Percentiles rank a stretch among this genome's conserved stretches.
Conservation (phyloP, 2,888 invertebrate species). For the Monopis laevigella region DNA sequence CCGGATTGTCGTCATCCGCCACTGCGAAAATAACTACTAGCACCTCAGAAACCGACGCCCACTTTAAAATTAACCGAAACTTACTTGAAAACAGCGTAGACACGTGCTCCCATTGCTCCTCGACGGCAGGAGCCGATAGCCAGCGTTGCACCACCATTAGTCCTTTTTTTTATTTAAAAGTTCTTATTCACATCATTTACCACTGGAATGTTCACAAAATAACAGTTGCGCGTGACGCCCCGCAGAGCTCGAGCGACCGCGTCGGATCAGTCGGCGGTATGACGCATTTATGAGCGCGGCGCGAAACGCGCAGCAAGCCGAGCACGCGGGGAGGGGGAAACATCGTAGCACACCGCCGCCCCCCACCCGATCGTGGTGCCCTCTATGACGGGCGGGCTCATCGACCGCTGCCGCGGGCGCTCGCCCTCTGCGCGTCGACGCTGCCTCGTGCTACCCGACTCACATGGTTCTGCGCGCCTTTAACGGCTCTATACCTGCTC, state of each 20-base stretch:
- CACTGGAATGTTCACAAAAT: conserved; percentile 33
- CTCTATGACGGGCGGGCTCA: conserved; percentile 55
- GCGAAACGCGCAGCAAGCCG: conserved; percentile 37
- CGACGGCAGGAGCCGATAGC: neutral
- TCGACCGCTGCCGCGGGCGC: conserved; percentile 51
- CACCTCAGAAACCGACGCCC: conserved; percentile 28
- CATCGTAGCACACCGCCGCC: neutral
- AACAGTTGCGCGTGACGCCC: conserved; percentile 41
- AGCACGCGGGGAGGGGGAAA: conserved; percentile 32
- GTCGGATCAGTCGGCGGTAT: conserved; percentile 50
- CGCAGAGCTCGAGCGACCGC: conserved; percentile 32
- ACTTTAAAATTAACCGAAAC: conserved; percentile 56
- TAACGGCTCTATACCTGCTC: conserved; percentile 20
- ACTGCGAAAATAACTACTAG: conserved; percentile 55
- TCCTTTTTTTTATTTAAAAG: neutral
- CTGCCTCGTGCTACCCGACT: neutral
- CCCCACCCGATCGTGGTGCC: conserved; percentile 37
- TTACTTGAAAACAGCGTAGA: conserved; percentile 40
- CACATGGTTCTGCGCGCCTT: neutral
- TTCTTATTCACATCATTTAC: conserved; percentile 1
- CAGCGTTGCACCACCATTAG: neutral
- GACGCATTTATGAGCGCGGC: conserved; percentile 66
- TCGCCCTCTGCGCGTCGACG: conserved; percentile 17
- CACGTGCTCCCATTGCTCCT: conserved; percentile 41
- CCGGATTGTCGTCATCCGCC: conserved; percentile 36